Conservation (phyloP, 2,113 vertebrate genomes). For the Cephalopterus ornatus region DNA sequence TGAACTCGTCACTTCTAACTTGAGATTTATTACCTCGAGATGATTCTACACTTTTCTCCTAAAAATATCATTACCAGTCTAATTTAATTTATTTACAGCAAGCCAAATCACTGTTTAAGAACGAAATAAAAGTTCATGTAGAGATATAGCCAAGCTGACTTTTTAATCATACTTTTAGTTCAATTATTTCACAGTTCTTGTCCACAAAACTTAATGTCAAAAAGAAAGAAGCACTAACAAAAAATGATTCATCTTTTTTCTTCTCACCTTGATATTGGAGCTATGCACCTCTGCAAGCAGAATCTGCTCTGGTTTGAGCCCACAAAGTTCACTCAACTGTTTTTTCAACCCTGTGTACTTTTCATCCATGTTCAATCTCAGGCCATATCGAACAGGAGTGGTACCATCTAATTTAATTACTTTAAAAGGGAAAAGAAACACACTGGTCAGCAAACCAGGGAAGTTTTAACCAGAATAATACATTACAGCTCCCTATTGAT, state of each 20-base stretch:
- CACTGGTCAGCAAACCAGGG: background rate
- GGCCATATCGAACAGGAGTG: conserved; percentile 89
- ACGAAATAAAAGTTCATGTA: accelerated
- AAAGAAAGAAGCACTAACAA: background rate
- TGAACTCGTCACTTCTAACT: background rate
- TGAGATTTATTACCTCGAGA: background rate
- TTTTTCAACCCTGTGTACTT: conserved; percentile 97
- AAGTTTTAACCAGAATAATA: background rate
- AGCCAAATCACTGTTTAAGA: background rate
- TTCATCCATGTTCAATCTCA: conserved; percentile 96
- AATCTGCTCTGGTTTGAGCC: conserved; percentile 93
- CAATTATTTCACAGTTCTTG: background rate
- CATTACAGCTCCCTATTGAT: background rate
- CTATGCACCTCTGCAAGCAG: conserved; percentile 94
- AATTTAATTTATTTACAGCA: background rate
- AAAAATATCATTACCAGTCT: background rate
- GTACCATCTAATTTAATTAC: conserved; percentile 96
- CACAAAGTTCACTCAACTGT: conserved; percentile 92
- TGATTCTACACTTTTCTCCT: background rate
- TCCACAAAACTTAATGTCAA: background rate
- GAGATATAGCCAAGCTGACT: background rate
- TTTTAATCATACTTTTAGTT: background rate
- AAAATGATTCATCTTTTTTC: background rate
- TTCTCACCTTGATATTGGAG: conserved; percentile 92
- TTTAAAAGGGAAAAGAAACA: conserved; percentile 54